These are phyloP conservation scores for Bombus superbus DNA, from an alignment of 1,140 invertebrate genomes.

Conservation along the genomic window DNA sequence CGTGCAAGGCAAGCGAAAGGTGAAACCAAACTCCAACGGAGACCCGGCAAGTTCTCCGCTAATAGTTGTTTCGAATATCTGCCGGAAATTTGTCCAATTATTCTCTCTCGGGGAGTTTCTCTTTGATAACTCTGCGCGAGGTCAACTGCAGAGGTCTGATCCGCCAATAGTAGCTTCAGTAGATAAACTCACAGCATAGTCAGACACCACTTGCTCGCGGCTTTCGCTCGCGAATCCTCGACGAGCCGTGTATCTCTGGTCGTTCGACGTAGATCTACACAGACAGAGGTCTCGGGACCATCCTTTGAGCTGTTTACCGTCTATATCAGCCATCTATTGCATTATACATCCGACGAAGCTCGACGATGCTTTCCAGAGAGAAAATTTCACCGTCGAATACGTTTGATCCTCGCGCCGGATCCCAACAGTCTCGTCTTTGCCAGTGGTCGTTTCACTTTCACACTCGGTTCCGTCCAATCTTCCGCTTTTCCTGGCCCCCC, in stretches of 20 bases:
- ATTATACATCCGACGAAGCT: not conserved
- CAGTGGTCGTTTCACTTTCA: constrained; percentile 13
- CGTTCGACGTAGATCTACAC: not conserved
- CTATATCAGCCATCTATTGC: not conserved
- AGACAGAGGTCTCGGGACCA: not conserved
- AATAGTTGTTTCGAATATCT: not conserved
- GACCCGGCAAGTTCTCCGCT: not conserved
- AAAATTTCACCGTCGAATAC: not conserved
- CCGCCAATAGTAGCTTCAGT: not conserved
- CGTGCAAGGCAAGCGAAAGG: not conserved
- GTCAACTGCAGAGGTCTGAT: not conserved
- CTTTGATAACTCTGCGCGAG: not conserved
- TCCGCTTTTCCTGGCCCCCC: not conserved
- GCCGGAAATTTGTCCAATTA: constrained; percentile 1
- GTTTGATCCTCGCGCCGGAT: not conserved
- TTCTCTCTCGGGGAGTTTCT: not conserved
- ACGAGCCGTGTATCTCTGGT: not conserved
- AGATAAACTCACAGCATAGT: constrained; percentile 16
- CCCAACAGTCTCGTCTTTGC: not conserved
- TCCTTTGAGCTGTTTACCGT: not conserved
- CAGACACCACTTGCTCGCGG: constrained; percentile 15
- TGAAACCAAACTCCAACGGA: not conserved
- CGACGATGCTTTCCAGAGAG: not conserved
- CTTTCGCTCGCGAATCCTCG: not conserved
- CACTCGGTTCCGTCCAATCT: not conserved